Base-by-base conservation (phyloP, 2,888 invertebrate genomes). In the Eupithecia subumbrata region DNA sequence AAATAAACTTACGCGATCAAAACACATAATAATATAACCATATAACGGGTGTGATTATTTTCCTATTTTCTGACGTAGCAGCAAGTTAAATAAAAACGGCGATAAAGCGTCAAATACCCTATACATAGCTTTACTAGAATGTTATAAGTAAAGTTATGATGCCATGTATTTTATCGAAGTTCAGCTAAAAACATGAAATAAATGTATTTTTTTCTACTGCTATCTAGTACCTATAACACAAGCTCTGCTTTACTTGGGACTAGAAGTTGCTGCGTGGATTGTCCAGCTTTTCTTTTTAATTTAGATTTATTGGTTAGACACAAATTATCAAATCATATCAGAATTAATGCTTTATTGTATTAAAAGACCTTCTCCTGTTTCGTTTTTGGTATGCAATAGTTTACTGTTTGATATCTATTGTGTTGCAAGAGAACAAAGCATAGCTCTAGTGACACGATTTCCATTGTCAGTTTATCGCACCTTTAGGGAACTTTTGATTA, bases 361-460 rank as follows among this genome's bases (percentile, higher is more conserved):
- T 52, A n/a, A 16, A 16, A 11, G 18, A 22, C 22, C 2, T 56
- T 22, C n/a, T 1, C 14, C 22, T 22, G 56, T 56, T 22, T 56
- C 1, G 56, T 56, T 56, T 56, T 11, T 56, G 60, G 60, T 14
- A 60, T 56, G 25, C 60, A 25, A 5, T 60, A 68, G 1, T 48
- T 30, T 84, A 69, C 76, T 87, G 86, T 86, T 86, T 84, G 82
- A 82, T 56, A 45, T 69, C 2, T 74, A 56, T 56, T 66, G 71
- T 73, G 71, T 25, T 12, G 22, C 16, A 5, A 60, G 34, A 72
- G 89, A 90, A 89, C 91, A 90, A 87, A 83, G 80, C 75, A 83
- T 82, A 81, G 81, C 80, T 81, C 79, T 82, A 80, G 82, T 84
- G 85, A 82, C 83, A 82, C 81, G 82, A 80, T 83, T 82, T 81